Evolutionary conservation across 2,888 invertebrate genomes (phyloP), one percentile per base, ranked within the genome.

Genomic region (Amiota communis): DNA sequence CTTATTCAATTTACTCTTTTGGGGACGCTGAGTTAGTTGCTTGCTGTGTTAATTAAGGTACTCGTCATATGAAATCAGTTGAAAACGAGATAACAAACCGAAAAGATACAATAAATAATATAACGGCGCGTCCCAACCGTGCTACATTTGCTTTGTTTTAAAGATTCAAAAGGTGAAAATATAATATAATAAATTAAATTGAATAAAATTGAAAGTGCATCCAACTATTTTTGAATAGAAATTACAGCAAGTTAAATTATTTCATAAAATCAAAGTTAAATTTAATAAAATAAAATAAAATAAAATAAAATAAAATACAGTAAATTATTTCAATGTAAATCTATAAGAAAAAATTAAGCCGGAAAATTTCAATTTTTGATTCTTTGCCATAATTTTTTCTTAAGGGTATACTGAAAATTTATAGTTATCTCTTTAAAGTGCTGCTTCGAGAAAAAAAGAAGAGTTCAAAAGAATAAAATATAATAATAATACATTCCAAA

Each of bases 61-160:
- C 79, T 75, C 78, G 82, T 79, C 78, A 80, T 78, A 79, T 74
- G 79, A 87, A 83, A 86, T 87, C 87, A 87, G 87, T 87, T 86
- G 82, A 83, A 87, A 84, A 82, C 87, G 87, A 88, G 87, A 87
- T 88, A 88, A 87, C 88, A 84, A 84, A 81, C 82, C 78, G 75
- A 78, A 76, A 78, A 87, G 86, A 81, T 83, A 82, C 80, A 68
- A 77, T 74, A 71, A 74, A 72, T 72, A 36, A 36, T 6, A 36
- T 36, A 36, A 6, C 36, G 36, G 53, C 59, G 57, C 74, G 74
- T 72, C 74, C 74, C 73, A 72, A 70, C 69, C 75, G 77, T 75
- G 77, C 78, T 77, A 64, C 74, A 80, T 75, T 72, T 70, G 75
- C 36, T 36, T 36, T 36, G 6, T 1, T 36, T 36, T 36, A 36